A percentile compares a stretch with the other conserved stretches of the same genome.
phyloP scores from a whole-genome alignment of 2,888 invertebrate species.

The Blastobasis lacticolella region DNA sequence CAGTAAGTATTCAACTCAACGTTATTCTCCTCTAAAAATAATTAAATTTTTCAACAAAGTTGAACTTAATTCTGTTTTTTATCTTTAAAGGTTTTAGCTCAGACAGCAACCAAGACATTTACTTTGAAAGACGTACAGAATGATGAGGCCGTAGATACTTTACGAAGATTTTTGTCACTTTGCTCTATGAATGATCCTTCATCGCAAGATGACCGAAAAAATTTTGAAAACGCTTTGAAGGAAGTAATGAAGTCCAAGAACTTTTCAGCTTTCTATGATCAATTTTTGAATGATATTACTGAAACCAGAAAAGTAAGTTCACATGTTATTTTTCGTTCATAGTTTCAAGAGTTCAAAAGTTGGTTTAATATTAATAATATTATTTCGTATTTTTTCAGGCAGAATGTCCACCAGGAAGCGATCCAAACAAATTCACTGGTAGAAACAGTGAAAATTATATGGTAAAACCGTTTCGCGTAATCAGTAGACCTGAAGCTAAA shows the following conservation, averaged over 20 bases:
- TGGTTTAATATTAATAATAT: background rate
- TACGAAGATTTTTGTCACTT: background rate
- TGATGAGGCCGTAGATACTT: background rate
- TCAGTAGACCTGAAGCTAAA: background rate
- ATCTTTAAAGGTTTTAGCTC: background rate
- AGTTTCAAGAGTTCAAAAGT: background rate
- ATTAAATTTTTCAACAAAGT: background rate
- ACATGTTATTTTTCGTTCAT: background rate
- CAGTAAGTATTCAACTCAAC: background rate
- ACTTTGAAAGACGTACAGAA: background rate
- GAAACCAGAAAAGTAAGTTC: background rate
- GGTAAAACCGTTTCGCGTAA: background rate
- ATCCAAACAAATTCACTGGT: background rate
- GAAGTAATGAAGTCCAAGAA: background rate
- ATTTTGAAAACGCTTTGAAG: background rate
- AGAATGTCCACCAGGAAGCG: background rate
- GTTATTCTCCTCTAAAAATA: background rate
- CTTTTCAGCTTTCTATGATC: background rate
- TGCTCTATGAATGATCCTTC: background rate
- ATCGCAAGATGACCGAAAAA: background rate
- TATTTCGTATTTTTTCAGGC: background rate
- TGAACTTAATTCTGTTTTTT: background rate
- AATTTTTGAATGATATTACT: background rate
- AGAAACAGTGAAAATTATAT: background rate
- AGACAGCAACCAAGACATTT: background rate